Evolutionary conservation across 92 coral and sea anemone species (phyloP), one percentile per base, ranked within the genome.

Genomic region (Palythoa grandiflora): DNA sequence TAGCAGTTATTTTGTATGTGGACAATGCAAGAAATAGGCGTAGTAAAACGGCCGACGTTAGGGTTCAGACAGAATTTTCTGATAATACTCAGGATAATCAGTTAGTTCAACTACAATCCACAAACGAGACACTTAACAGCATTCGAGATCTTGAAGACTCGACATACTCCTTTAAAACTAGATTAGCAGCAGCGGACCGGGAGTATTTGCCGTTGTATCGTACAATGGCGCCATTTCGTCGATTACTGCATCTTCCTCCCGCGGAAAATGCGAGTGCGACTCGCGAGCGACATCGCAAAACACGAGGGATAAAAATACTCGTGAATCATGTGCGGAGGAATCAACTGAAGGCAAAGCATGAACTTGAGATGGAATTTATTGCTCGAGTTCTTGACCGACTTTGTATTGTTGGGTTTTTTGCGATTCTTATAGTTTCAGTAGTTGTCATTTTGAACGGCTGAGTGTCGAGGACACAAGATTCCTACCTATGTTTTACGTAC

Each of bases 291-390:
- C 50, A 80, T 63, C 68, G 38, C 2, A 80, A 80, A 66, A 80
- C 85, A 16, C 85, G 57, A 13, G 85, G 85, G 2, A 80, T 80
- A 39, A 61, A 44, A 28, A 1, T 36, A 17, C 85, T 80, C 14
- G 85, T 80, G 40, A 72, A 63, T 38, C 35, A 48, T 12, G 85
- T 44, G 6, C 40, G 38, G 5, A 63, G 40, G 73, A 80, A 63
- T 16, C 61, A 65, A 47, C 57, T 38, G 5, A 66, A 80, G n/a
- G 20, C 19, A 1, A n/a, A 17, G 6, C 74, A 63, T 9, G 73
- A 80, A 39, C 54, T 80, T 80, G 73, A 80, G 54, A 80, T 44
- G 85, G 39, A 80, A 12, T 80, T 80, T 80, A 74, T 80, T 47
- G 85, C 85, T 63, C 53, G 19, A 21, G 85, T 80, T 6, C 85